Percentiles rank a stretch among this genome's conserved stretches.
phyloP scores from a whole-genome alignment of 2,797 vertebrate genomes.

The Megaceryle alcyon region DNA sequence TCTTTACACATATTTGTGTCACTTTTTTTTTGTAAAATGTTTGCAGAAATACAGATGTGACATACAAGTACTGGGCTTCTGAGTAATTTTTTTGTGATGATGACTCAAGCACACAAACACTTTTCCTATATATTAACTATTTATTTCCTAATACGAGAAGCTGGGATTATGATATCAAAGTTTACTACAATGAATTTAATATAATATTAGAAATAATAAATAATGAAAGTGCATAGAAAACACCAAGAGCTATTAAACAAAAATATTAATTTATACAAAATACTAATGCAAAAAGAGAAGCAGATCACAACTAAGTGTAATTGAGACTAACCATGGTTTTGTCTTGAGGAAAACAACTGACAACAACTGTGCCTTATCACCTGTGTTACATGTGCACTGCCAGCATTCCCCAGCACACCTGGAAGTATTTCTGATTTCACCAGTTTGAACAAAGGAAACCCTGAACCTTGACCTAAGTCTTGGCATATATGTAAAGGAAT shows the following conservation, averaged over 20 bases:
- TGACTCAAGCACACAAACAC: neutral
- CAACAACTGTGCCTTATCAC: neutral
- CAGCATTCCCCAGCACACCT: neutral
- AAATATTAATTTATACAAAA: neutral
- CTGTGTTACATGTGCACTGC: neutral
- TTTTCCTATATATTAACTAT: neutral
- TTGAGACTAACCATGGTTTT: neutral
- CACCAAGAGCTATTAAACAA: neutral
- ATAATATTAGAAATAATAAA: neutral
- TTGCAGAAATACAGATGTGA: neutral
- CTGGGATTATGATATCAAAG: neutral
- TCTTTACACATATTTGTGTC: neutral
- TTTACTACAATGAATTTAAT: neutral
- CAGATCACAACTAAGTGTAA: neutral
- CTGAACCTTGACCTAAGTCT: constrained; percentile 49
- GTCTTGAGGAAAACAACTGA: neutral
- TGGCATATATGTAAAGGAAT: constrained; percentile 54
- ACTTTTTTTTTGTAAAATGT: neutral
- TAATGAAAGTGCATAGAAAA: neutral
- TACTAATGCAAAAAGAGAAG: neutral
- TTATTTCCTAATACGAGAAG: neutral
- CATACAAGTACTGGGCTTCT: neutral
- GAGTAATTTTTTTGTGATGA: neutral
- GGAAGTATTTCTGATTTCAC: constrained; percentile 27
- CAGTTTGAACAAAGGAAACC: constrained; percentile 2